Conservation (phyloP, 2,113 vertebrate species). For the Epinephelus moara region DNA sequence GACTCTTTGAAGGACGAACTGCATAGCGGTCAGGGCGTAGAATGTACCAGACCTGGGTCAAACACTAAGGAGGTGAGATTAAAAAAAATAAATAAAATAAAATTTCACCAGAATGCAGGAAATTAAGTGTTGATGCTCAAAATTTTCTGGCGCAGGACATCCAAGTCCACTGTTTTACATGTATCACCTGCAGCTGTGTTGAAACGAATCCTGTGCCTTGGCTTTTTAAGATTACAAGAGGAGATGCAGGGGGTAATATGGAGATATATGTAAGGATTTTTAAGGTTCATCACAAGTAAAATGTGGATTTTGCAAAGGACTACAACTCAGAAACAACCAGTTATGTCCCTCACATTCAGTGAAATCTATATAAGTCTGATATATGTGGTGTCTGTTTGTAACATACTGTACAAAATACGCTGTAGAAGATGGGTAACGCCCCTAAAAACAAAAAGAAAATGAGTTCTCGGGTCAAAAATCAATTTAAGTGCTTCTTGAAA, state of each 20-base stretch:
- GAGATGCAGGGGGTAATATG: neutral
- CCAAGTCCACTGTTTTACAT: no score
- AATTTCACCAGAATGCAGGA: no score
- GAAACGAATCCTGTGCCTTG: no score
- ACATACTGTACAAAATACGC: neutral
- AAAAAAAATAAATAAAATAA: neutral
- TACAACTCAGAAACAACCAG: neutral
- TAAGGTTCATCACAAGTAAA: neutral
- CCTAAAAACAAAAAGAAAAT: neutral
- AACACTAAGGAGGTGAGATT: neutral
- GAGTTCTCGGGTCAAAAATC: slow-evolving; percentile 16
- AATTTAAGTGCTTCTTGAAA: slow-evolving; percentile 28
- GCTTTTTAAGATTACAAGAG: neutral
- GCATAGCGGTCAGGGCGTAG: neutral
- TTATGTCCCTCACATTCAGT: neutral
- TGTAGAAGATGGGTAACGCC: neutral
- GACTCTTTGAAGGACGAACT: slow-evolving; percentile 38
- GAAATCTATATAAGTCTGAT: neutral
- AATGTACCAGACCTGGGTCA: neutral
- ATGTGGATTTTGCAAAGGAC: neutral
- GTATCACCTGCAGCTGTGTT: no score
- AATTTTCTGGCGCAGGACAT: no score
- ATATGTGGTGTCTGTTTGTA: neutral
- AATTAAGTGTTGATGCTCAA: no score
- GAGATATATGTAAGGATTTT: neutral